Base-by-base conservation (phyloP, 2,113 vertebrate genomes). In the Glaucomys volans region DNA sequence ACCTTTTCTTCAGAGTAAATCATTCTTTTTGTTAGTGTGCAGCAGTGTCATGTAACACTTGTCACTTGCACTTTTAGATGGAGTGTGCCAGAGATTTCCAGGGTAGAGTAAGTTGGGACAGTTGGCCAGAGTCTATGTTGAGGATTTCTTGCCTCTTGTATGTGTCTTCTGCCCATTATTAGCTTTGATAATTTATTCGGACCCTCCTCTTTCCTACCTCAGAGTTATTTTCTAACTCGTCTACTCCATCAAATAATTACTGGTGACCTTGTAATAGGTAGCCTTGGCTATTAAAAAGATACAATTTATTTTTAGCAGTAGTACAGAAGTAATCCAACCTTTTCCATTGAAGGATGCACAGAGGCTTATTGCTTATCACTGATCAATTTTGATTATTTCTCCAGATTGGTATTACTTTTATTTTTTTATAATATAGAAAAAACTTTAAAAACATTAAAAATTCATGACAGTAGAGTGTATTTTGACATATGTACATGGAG, bases 381-480 rank as follows among this genome's bases (percentile, higher is more conserved):
- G 18, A 64, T 90, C 8, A 87, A 35, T 90, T 97, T 94, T 79
- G 74, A 82, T 79, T 66, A 81, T 77, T 94, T 90, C 24, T 95
- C 18, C 40, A 91, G 26, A 69, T 66, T 82, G 30, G 54, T 54
- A 20, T 18, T 54, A 54, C 17, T 54, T 18, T 54, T 54, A 14
- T 50, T 50, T 22, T 57, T 8, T 57, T 8, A 57, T 57, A 57
- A 22, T 7, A 57, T 52, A 57, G 54, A 57, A 57, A 50, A 10
- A 50, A 50, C 20, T 57, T 18, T 54, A 54, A 54, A 54, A 57
- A 16, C 2, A 17, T 57, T 57, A 22, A 8, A 57, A 57, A 57
- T 57, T 57, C 54, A 57, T 57, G 7, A 57, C 54, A 16, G 52
- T 52, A 57, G 54, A 57, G 20, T 57, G 54, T 57, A 57, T 57